Evolutionary conservation across 1,140 invertebrate genomes (phyloP), one percentile per base, ranked within the genome.

Genomic region (Rhagoletis zephyria): DNA sequence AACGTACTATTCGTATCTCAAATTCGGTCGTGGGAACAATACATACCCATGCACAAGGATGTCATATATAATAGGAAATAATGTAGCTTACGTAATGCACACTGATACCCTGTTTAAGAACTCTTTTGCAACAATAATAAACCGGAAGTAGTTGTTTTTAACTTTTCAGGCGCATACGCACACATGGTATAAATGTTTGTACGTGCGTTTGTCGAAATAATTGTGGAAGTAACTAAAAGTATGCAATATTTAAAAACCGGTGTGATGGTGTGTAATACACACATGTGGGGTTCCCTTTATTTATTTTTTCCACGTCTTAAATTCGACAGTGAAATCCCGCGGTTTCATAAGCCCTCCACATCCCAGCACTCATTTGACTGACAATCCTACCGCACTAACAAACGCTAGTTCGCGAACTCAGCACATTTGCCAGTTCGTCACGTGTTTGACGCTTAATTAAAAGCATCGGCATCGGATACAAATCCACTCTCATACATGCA

Each of bases 381-480:
- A 56, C 51, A 56, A 56, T 56, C 51, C 51, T 56, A 9, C 51
- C 51, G 51, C 51, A 56, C 4, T 56, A 74, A 48, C 45, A 74
- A 74, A 12, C 7, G 64, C 30, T 67, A 9, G 64, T 9, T 40
- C 30, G 64, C 64, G 67, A 48, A 12, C n/a, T n/a, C 42, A n/a
- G 45, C 56, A 48, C 74, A 81, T 81, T 81, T 81, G 74, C 48
- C 48, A 81, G 74, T 81, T 56, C 74, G 74, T 81, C 74, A 81
- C 74, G 74, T 81, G 74, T 81, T 81, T 81, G 74, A 56, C 45
- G 74, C 74, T 81, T 81, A 81, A 81, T 81, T 81, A 81, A 81
- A 81, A 81, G 74, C 48, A 48, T 81, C 74, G 19, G 51, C 74
- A 81, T n/a, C n/a, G n/a, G n/a, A n/a, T n/a, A n/a, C n/a, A n/a